Percentiles rank a stretch among this genome's conserved stretches.
phyloP scores from a whole-genome alignment of 2,888 invertebrate species.

The Aromia moschata region DNA sequence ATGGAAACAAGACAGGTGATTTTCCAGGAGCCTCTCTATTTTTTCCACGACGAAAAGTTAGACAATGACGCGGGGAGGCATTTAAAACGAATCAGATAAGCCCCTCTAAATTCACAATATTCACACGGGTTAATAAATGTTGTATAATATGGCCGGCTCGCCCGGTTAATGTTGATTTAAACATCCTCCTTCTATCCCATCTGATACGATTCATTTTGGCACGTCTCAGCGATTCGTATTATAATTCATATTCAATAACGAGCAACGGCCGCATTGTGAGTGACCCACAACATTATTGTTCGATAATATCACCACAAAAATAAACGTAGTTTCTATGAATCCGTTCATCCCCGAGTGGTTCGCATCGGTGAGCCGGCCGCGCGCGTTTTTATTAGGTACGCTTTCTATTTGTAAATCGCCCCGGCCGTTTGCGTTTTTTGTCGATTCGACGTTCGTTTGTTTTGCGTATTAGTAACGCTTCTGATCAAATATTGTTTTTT shows the following conservation, averaged over 20 bases:
- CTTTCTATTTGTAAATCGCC: background rate
- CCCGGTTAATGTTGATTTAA: constrained; percentile 32
- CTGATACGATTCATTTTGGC: constrained; percentile 48
- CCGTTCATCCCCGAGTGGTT: constrained; percentile 30
- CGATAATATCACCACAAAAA: constrained; percentile 45
- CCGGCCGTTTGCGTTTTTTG: constrained; percentile 26
- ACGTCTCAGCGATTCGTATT: constrained; percentile 49
- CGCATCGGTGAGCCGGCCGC: constrained; percentile 34
- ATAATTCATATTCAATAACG: constrained; percentile 49
- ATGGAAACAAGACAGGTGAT: too few species aligned
- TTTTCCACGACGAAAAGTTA: background rate
- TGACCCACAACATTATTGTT: constrained; percentile 42
- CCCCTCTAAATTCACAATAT: constrained; percentile 27
- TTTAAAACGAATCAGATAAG: constrained; percentile 15
- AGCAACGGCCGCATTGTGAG: constrained; percentile 37
- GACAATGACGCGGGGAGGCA: background rate
- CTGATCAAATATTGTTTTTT: constrained; percentile 10
- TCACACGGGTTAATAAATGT: constrained; percentile 42
- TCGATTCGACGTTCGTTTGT: constrained; percentile 7
- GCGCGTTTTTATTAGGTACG: too few species aligned
- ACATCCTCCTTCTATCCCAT: constrained; percentile 49
- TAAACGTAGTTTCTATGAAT: constrained; percentile 36
- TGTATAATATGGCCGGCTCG: constrained; percentile 33
- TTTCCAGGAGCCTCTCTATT: background rate
- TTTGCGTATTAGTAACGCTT: constrained; percentile 1